These are phyloP conservation scores for Zeus faber DNA, from an alignment of 2,113 vertebrate species.

Conservation along the genomic window DNA sequence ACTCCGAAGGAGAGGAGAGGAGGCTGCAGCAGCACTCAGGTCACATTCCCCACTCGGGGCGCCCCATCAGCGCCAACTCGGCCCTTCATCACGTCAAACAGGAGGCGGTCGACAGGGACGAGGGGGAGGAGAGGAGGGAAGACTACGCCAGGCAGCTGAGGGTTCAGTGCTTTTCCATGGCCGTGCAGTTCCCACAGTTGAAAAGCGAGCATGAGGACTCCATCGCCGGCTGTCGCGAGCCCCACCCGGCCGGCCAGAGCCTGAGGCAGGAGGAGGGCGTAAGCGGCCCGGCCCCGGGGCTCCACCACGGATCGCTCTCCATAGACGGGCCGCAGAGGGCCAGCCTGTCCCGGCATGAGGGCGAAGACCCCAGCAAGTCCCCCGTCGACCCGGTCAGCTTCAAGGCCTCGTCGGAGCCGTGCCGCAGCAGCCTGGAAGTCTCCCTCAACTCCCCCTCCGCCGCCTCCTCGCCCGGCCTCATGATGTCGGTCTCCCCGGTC, in stretches of 20 bases:
- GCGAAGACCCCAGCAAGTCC: constrained; percentile 63
- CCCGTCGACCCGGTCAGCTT: constrained; percentile 84
- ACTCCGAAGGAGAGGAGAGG: constrained; percentile 82
- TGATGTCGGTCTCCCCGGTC: constrained; percentile 86
- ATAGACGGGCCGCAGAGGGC: constrained; percentile 62
- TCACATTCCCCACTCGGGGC: constrained; percentile 6
- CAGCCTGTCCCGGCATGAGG: constrained; percentile 61
- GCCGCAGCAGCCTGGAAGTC: constrained; percentile 87
- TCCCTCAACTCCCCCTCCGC: constrained; percentile 89
- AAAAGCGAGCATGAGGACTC: constrained; percentile 70
- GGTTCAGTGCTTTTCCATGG: constrained; percentile 61
- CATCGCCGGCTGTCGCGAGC: constrained; percentile 25
- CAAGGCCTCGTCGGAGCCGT: constrained; percentile 84
- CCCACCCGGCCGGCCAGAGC: constrained; percentile 48
- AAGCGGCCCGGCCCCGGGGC: constrained; percentile 52
- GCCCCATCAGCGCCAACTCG: constrained; percentile 37
- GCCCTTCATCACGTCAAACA: constrained; percentile 80
- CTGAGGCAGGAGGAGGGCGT: constrained; percentile 63
- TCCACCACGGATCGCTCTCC: constrained; percentile 40
- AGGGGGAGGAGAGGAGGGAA: constrained; percentile 48
- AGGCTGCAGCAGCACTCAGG: constrained; percentile 69
- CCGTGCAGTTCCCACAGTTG: constrained; percentile 53
- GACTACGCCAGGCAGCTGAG: constrained; percentile 43
- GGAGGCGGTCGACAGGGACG: constrained; percentile 69
- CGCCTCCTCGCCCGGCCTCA: constrained; percentile 87